These are phyloP conservation scores for Brachypalpus laphriformis DNA, from an alignment of 2,888 invertebrate genomes.

Conservation along the genomic window DNA sequence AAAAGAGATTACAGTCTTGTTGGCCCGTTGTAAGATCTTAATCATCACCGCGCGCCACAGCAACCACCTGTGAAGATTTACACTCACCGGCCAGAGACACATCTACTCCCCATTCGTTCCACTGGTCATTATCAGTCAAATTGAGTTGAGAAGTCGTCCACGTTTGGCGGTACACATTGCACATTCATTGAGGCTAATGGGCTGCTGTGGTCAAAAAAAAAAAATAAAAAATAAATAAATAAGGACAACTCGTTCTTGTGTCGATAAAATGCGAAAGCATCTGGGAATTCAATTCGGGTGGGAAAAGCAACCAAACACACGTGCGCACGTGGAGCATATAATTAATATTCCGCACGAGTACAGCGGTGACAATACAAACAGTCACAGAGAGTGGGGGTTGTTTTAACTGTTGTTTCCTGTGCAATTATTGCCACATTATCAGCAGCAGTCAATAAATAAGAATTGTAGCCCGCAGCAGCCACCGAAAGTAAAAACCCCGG, in stretches of 20 bases:
- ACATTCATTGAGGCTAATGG: constrained; percentile 22
- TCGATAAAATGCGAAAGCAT: not conserved
- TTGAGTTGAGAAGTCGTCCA: not conserved
- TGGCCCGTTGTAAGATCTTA: constrained; percentile 27
- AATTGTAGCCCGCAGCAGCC: constrained; percentile 13
- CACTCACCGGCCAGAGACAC: not conserved
- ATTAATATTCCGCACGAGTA: constrained; percentile 11
- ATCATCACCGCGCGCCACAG: constrained; percentile 35
- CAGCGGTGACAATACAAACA: constrained; percentile 34
- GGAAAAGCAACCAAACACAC: not conserved
- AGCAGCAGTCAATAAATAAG: constrained; percentile 54
- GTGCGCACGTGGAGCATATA: constrained; percentile 22
- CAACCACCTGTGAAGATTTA: constrained; percentile 28
- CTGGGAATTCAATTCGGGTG: not conserved
- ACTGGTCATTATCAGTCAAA: not conserved
- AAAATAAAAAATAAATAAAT: not conserved
- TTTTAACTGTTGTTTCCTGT: constrained; percentile 48
- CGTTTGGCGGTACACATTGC: not conserved
- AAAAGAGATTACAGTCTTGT: not conserved
- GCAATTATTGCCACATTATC: constrained; percentile 69
- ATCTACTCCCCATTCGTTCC: not conserved
- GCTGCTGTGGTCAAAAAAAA: not conserved
- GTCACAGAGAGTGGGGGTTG: constrained; percentile 17
- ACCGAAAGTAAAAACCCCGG: not conserved
- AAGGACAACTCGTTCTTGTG: constrained; percentile 14